Percentiles rank a stretch among this genome's conserved stretches.
phyloP scores from a whole-genome alignment of 2,888 invertebrate species.

The Heliconius ismenius region DNA sequence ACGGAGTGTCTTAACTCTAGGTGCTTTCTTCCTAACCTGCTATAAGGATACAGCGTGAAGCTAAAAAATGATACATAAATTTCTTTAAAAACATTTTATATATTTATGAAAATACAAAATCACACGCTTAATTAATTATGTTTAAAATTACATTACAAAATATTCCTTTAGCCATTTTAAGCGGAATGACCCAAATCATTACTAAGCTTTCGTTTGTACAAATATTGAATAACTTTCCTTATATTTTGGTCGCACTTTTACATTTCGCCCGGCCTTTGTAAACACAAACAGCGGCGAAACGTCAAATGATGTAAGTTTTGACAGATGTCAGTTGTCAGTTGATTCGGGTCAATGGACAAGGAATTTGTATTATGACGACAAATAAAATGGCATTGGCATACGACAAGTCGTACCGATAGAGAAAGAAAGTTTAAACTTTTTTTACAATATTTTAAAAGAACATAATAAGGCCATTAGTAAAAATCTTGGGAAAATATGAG shows the following conservation, averaged over 20 bases:
- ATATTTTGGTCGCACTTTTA: slow-evolving; percentile 1
- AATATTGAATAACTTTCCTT: slow-evolving; percentile 9
- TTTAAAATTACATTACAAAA: background rate
- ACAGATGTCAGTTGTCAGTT: slow-evolving; percentile 21
- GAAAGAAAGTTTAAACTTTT: background rate
- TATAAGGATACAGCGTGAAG: background rate
- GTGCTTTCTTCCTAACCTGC: no score
- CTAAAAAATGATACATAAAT: background rate
- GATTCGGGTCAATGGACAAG: slow-evolving; percentile 26
- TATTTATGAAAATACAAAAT: no score
- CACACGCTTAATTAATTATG: background rate
- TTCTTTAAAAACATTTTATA: no score
- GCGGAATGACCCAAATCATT: background rate
- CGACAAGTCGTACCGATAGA: background rate
- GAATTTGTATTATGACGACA: background rate
- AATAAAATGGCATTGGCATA: background rate
- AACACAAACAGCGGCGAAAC: slow-evolving; percentile 14
- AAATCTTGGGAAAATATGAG: no score
- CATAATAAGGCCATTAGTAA: no score
- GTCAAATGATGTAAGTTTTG: slow-evolving; percentile 24
- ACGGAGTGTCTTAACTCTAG: no score
- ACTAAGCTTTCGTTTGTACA: background rate
- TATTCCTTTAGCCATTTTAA: background rate
- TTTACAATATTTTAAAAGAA: no score
- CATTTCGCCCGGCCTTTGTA: slow-evolving; percentile 4